These are phyloP conservation scores for Amphipyra berbera DNA, from an alignment of 2,888 invertebrate genomes.

Conservation along the genomic window DNA sequence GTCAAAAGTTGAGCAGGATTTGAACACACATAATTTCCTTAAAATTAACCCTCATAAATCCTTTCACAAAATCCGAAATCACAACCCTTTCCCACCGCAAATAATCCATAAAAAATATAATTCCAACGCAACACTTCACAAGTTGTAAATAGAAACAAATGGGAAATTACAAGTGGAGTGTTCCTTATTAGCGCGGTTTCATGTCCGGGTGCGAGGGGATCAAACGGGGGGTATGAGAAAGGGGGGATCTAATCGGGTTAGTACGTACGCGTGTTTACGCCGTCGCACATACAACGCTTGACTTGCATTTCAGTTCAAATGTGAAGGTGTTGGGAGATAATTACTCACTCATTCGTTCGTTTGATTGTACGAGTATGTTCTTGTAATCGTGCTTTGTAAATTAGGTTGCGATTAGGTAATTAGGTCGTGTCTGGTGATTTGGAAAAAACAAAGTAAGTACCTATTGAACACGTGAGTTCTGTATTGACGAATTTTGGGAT, in stretches of 20 bases:
- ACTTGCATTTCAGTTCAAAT: constrained; percentile 64
- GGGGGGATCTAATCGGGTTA: constrained; percentile 62
- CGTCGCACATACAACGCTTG: constrained; percentile 63
- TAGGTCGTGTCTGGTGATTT: constrained; percentile 23
- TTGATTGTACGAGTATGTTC: constrained; percentile 53
- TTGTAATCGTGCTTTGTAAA: constrained; percentile 50
- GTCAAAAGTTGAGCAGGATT: constrained; percentile 7
- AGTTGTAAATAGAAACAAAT: constrained; percentile 67
- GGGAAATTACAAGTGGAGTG: constrained; percentile 69
- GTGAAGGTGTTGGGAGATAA: constrained; percentile 60
- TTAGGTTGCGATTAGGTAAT: constrained; percentile 44
- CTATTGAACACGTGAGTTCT: neutral
- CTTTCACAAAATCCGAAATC: constrained; percentile 26
- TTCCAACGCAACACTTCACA: constrained; percentile 49
- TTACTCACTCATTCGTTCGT: constrained; percentile 56
- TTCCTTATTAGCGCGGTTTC: constrained; percentile 74
- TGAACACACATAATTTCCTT: neutral
- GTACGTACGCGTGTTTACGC: constrained; percentile 64
- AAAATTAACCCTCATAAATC: constrained; percentile 44
- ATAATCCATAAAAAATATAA: constrained; percentile 58
- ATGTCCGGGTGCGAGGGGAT: constrained; percentile 55
- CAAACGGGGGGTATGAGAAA: constrained; percentile 16
- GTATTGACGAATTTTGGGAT: neutral
- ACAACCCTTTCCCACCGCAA: constrained; percentile 45
- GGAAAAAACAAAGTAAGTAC: constrained; percentile 3